These are phyloP conservation scores for Labeo catla DNA, from an alignment of 2,113 vertebrate genomes.

Conservation along the genomic window DNA sequence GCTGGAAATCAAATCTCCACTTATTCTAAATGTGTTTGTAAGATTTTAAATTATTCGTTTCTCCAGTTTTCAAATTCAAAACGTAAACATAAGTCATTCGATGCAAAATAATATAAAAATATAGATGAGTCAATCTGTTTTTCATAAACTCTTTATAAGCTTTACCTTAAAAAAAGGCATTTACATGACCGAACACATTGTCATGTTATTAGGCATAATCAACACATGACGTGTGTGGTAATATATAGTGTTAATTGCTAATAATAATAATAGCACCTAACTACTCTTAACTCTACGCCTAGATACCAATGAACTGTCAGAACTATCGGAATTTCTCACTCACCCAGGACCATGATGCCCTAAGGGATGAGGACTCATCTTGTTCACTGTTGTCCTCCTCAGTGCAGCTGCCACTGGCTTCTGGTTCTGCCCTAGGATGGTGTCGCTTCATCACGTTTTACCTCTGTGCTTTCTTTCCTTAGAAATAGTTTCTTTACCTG, in stretches of 20 bases:
- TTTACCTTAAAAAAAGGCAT: not conserved
- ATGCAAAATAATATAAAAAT: not conserved
- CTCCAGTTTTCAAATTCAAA: not conserved
- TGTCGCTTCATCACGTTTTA: constrained; percentile 65
- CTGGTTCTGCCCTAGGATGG: constrained; percentile 59
- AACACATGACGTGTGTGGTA: not conserved
- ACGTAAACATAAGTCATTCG: not conserved
- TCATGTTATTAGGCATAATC: not conserved
- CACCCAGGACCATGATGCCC: constrained; percentile 73
- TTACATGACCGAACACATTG: not conserved
- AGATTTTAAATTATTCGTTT: not conserved
- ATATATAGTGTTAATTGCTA: not conserved
- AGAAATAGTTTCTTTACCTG: constrained; percentile 7
- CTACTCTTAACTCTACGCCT: not conserved
- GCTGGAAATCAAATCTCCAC: not conserved
- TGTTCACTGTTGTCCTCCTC: constrained; percentile 68
- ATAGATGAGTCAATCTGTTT: not conserved
- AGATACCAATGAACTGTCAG: not conserved
- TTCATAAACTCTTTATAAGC: not conserved
- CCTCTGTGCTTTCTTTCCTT: constrained; percentile 26
- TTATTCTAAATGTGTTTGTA: not conserved
- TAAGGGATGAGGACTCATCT: constrained; percentile 63
- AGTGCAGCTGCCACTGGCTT: constrained; percentile 55
- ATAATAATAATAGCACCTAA: not conserved
- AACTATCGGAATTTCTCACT: constrained; percentile 59